These are phyloP conservation scores for Choloepus hoffmanni DNA, from an alignment of 2,113 vertebrate species.

Conservation along the genomic window DNA sequence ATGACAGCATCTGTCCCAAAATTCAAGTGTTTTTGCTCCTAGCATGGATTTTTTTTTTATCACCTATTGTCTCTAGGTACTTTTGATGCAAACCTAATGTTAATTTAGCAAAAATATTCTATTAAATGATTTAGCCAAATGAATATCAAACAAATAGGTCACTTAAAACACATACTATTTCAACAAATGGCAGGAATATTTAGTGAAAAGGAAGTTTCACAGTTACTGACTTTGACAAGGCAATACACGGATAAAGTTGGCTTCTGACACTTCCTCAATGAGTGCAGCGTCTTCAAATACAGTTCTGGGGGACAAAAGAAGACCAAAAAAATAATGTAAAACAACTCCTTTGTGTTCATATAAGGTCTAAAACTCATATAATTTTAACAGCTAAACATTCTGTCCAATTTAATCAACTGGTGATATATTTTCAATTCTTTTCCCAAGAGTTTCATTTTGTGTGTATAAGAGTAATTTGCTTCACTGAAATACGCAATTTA, in stretches of 20 bases:
- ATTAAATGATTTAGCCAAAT: conserved; percentile 2
- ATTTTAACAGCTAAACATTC: not conserved
- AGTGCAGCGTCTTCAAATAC: not conserved
- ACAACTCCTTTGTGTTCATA: not conserved
- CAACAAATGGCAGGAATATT: not conserved
- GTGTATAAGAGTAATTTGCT: not conserved
- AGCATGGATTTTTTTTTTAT: not conserved
- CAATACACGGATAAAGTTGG: not conserved
- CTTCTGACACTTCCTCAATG: not conserved
- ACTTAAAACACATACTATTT: not conserved
- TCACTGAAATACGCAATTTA: not conserved
- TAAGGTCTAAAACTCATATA: not conserved
- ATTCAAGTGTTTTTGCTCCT: not conserved
- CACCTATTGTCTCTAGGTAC: not conserved
- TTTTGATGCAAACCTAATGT: not conserved
- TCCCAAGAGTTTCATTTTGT: not conserved
- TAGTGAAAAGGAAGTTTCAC: not conserved
- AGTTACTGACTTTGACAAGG: not conserved
- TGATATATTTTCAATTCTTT: not conserved
- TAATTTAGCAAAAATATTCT: not conserved
- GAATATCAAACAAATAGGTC: not conserved
- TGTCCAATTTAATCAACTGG: not conserved
- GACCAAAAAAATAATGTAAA: not conserved
- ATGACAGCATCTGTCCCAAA: not conserved
- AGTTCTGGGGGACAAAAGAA: not conserved